Base-by-base conservation (phyloP, 2,797 vertebrate species). In the Hydrolagus colliei region DNA sequence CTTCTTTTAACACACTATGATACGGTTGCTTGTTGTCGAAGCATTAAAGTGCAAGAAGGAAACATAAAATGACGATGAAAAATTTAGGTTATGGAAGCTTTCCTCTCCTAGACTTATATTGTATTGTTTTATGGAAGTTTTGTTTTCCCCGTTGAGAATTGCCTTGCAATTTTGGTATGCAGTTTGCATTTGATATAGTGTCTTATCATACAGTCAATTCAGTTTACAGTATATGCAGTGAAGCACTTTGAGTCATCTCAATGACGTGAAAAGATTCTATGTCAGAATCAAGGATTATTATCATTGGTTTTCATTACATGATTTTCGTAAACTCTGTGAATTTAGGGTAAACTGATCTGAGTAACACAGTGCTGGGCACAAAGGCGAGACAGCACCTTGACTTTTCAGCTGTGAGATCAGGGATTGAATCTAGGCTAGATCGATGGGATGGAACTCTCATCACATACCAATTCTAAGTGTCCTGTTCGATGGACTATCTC, bases 1-100 rank as follows among this genome's bases (percentile, higher is more conserved):
- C 32, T 22, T 71, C 27, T 78, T 78, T 78, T 22, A 79, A 79
- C n/a, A 63, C 22, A 20, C 32, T 78, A 6, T 52, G 20, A 78
- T 62, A n/a, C 27, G 61, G 65, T 63, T 65, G 27, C 22, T 7
- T 79, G 12, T 27, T 65, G 61, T 63, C 63, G 77, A n/a, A 79
- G 77, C 63, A 14, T 22, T 79, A 63, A 63, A 27, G 20, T 11
- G 11, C 18, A 61, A 20, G 76, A 22, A 62, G 20, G 20, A 13
- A 78, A 79, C 27, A 32, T 63, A 78, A 78, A 52, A 52, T 52
- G 41, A 14, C n/a, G 20, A 78, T 78, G 59, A 78, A 78, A 78
- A 62, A 78, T 62, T 65, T 11, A 63, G 14, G 61, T 27, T 12
- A 7, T 65, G 32, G 63, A 65, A 22, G 61, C 11, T 65, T 79